A percentile compares a stretch with the other conserved stretches of the same genome.
These are phyloP conservation scores for Brenthis daphne DNA, from an alignment of 2,888 invertebrate genomes.

Conservation along the genomic window DNA sequence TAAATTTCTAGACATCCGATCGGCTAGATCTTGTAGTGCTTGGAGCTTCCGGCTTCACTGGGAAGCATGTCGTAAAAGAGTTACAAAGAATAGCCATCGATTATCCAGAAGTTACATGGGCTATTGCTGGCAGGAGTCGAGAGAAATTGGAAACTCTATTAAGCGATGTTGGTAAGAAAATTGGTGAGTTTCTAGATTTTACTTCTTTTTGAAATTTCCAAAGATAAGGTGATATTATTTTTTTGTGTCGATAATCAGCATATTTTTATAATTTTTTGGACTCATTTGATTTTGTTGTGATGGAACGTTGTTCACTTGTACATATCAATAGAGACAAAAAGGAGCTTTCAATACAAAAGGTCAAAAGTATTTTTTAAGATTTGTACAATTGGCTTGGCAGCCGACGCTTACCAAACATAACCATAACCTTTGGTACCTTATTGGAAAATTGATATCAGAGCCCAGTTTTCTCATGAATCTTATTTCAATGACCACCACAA, in stretches of 20 bases:
- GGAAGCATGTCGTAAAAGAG: slow-evolving; percentile 90
- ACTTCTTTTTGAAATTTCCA: not conserved
- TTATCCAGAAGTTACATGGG: slow-evolving; percentile 88
- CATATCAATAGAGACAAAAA: no score
- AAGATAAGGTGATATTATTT: no score
- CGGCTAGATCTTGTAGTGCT: slow-evolving; percentile 92
- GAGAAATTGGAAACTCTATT: slow-evolving; percentile 73
- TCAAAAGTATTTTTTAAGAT: no score
- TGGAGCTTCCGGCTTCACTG: slow-evolving; percentile 97
- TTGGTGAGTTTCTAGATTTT: slow-evolving; percentile 54
- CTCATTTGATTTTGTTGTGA: not conserved
- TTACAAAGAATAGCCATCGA: slow-evolving; percentile 69
- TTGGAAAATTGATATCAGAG: no score
- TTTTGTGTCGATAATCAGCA: not conserved
- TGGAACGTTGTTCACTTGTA: not conserved
- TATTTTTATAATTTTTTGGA: not conserved
- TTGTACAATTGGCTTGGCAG: no score
- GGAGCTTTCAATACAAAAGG: no score
- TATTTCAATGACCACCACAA: no score
- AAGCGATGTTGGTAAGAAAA: slow-evolving; percentile 69
- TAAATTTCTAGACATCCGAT: slow-evolving; percentile 45
- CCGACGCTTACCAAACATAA: no score
- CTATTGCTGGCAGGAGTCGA: slow-evolving; percentile 90
- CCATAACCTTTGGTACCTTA: no score
- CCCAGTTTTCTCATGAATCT: no score